Evolutionary conservation across 2,888 invertebrate genomes (phyloP), one percentile per base, ranked within the genome.

Genomic region (Caenorhabditis parvicauda): DNA sequence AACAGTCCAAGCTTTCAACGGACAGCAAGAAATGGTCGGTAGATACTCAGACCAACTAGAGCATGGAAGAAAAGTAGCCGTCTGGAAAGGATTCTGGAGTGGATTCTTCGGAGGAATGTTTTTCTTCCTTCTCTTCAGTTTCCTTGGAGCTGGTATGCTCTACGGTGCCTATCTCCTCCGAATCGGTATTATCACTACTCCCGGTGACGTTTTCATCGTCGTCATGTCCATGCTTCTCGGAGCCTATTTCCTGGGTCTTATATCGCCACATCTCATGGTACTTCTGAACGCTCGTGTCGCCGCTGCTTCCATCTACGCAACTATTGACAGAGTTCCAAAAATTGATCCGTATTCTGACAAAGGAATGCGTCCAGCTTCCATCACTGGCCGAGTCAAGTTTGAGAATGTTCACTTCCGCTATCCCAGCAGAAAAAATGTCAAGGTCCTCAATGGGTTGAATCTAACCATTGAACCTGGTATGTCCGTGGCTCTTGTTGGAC

Each of bases 151-250:
- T 25, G 74, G 74, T 28, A 57, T 72, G 48, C 59, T 74, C 19
- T 67, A 67, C 54, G 74, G 74, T 41, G 74, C 63, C n/a, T 68
- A 68, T 28, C 59, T 74, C 4, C 54, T 71, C 2, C 63, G 62
- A 37, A 60, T 67, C n/a, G 69, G 64, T 21, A 61, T 68, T 43
- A 59, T 74, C 38, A 2, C 42, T 17, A 49, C 49, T 2, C 72
- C 67, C 0, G 77, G 77, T 54, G 77, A 77, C 27, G 70, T 77
- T n/a, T 74, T 77, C 48, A 76, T 74, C 42, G 61, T 67, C 39
- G 63, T 72, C 17, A 67, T 73, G 59, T 61, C 71, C n/a, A 68
- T 74, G 67, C 57, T 74, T 14, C 61, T 77, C 49, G 71, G 71
- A 19, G 68, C 71, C 9, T 71, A 71, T 43, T 68, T 67, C 54